Conservation (phyloP, 1,140 invertebrate species). For the Pseudomyrmex dendroicus region DNA sequence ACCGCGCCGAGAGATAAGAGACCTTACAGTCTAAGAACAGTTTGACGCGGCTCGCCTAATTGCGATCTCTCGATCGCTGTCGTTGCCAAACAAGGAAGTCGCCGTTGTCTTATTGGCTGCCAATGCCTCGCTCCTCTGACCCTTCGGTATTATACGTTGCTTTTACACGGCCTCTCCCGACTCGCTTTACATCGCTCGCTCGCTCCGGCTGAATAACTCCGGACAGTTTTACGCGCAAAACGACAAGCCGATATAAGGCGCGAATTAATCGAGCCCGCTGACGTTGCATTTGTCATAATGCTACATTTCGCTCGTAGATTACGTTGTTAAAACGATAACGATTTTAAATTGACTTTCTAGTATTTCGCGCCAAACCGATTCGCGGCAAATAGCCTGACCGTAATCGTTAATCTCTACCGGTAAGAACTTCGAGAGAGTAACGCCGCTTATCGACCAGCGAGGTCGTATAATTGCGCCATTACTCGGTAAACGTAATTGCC, state of each 20-base stretch:
- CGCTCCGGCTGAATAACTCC: slow-evolving; percentile 37
- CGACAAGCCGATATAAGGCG: slow-evolving; percentile 17
- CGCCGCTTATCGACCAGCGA: background rate
- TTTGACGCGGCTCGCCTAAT: slow-evolving; percentile 78
- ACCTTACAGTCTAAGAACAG: slow-evolving; percentile 67
- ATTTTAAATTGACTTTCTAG: background rate
- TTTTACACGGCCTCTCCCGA: slow-evolving; percentile 42
- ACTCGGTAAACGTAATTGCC: slow-evolving; percentile 73
- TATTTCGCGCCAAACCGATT: too few species aligned
- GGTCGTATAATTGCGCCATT: background rate
- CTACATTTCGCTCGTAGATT: slow-evolving; percentile 6
- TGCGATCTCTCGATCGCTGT: slow-evolving; percentile 73
- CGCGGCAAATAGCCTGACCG: too few species aligned
- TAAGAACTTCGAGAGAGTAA: background rate
- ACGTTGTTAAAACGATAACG: background rate
- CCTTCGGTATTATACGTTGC: slow-evolving; percentile 60
- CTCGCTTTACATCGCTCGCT: background rate
- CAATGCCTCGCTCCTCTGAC: slow-evolving; percentile 65
- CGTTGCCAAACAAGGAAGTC: slow-evolving; percentile 76
- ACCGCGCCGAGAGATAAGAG: slow-evolving; percentile 12
- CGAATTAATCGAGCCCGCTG: slow-evolving; percentile 18
- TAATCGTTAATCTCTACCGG: background rate
- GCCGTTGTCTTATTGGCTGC: slow-evolving; percentile 68
- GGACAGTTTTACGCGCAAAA: slow-evolving; percentile 29
- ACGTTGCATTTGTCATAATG: slow-evolving; percentile 26